These are phyloP conservation scores for Hyperoplus lanceolatus DNA, from an alignment of 2,797 vertebrate genomes.

Conservation along the genomic window DNA sequence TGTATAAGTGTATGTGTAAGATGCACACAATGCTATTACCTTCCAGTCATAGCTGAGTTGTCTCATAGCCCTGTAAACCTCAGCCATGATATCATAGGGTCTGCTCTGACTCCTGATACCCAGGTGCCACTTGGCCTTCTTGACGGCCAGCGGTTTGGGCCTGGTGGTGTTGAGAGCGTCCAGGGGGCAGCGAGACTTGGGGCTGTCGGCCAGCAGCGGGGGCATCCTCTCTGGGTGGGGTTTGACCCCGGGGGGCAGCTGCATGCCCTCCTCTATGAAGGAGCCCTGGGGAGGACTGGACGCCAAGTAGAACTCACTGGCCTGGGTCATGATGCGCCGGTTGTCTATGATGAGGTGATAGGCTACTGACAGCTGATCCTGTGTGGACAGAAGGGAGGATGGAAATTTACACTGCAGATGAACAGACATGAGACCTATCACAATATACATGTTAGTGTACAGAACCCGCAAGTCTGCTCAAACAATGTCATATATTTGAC, in stretches of 20 bases:
- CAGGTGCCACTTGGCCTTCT: conserved; percentile 99
- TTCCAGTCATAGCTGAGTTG: conserved; percentile 98
- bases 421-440: background rate
- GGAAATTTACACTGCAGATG: background rate
- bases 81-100: conserved; percentile 97
- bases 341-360: conserved; percentile 99
- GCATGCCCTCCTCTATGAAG: conserved; percentile 96
- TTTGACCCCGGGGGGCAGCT: conserved; percentile 92
- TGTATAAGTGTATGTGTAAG: background rate
- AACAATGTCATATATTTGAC: background rate
- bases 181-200: conserved; percentile 93
- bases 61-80: conserved; percentile 98
- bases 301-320: conserved; percentile 99
- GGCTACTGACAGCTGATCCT: conserved; percentile 96
- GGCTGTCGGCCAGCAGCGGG: conserved; percentile 94
- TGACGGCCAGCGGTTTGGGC: conserved; percentile 95
- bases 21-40: conserved; percentile 77
- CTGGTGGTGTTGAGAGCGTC: conserved; percentile 98
- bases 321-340: conserved; percentile 98
- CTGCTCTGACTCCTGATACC: conserved; percentile 99
- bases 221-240: conserved; percentile 98
- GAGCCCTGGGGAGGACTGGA: conserved; percentile 97
- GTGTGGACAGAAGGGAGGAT: conserved; percentile 74
- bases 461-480: background rate
- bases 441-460: background rate